Evolutionary conservation across 2,888 invertebrate species (phyloP), one percentile per base, ranked within the genome.

Genomic region (Strigamia crassipes): DNA sequence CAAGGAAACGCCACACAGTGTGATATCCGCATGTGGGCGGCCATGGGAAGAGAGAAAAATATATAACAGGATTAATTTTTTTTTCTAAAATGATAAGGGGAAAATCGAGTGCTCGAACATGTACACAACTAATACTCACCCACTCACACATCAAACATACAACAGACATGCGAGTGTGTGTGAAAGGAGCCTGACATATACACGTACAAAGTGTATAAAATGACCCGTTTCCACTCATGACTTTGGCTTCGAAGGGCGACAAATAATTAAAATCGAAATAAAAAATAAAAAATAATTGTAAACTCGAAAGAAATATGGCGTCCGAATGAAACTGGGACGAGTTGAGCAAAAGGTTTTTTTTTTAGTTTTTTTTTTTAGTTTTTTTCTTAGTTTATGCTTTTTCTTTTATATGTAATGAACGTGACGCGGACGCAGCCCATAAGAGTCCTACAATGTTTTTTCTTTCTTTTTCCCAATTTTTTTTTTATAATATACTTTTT

Each of bases 1-100:
- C 73, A 73, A 73, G 31, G 31, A 73, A 31, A 73, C 73, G 73
- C 73, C 73, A 73, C 73, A 73, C 73, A 27, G 73, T 73, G 73
- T 27, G 31, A 73, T 73, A 73, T 73, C 73, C 73, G 80, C 80
- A 51, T 46, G 46, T 51, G 80, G 46, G 51, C 80, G 51, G 46
- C 46, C 46, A 80, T 23, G 51, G 80, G 27, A 31, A 31, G 46
- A 23, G 80, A 46, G 31, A 51, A 18, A 15, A 38, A 27, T 38
- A 27, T 38, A 18, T 41, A 41, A 80, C 23, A 80, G 31, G 80
- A 27, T 42, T 27, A 51, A 27, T 42, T 27, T 27, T 51, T 41
- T 38, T 38, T 38, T 38, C 10, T 9, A 38, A 46, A 80, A 73
- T 27, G 1, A 13, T 27, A 27, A 73, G 13, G 12, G 31, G 31